These are phyloP conservation scores for Lochmaea crataegi DNA, from an alignment of 2,888 invertebrate species.

Conservation along the genomic window DNA sequence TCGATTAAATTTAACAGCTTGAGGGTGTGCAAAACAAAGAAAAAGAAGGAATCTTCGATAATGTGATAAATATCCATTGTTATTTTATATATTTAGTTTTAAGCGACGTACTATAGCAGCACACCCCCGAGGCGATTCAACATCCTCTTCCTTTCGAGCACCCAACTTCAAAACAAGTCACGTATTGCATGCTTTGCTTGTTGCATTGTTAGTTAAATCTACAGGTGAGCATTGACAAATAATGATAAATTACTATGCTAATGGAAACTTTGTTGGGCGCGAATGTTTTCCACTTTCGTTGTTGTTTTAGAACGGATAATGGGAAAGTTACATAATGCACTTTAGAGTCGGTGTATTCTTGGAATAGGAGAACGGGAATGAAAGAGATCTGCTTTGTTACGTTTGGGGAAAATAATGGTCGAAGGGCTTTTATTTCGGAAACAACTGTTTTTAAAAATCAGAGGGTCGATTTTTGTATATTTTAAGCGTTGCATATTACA, in stretches of 20 bases:
- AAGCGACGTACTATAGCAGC: neutral
- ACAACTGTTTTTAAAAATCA: neutral
- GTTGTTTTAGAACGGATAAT: conserved; percentile 9
- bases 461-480: neutral
- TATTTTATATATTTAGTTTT: neutral
- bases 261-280: conserved; percentile 10
- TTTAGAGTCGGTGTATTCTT: neutral
- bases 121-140: neutral
- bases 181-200: conserved; percentile 6
- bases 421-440: neutral
- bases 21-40: too few relatives aligned
- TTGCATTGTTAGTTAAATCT: conserved; percentile 17
- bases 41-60: too few relatives aligned
- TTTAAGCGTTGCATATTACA: too few relatives aligned
- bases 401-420: neutral
- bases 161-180: neutral
- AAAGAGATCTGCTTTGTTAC: neutral
- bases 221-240: conserved; percentile 23
- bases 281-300: conserved; percentile 16
- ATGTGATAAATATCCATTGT: neutral
- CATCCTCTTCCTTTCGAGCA: neutral
- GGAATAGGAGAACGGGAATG: neutral
- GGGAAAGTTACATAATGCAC: conserved; percentile 11
- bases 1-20: too few relatives aligned
- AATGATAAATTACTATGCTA: conserved; percentile 15